Evolutionary conservation across 2,888 invertebrate species (phyloP).

Genomic region (Drosophila pseudotalamancana): DNA sequence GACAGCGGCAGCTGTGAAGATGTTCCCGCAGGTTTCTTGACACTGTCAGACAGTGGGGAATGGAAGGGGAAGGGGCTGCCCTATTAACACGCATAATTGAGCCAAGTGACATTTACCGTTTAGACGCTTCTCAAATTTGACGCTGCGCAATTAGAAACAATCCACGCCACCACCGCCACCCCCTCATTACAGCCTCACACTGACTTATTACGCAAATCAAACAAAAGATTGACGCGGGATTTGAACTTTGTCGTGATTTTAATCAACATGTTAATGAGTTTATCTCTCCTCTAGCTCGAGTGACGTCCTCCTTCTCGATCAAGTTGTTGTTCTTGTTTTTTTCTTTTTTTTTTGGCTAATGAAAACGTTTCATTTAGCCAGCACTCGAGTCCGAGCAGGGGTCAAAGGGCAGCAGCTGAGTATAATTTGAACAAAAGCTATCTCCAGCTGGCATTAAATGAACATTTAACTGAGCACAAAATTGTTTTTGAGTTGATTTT

Average conservation of each 20-base stretch:
- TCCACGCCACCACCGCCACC: not conserved
- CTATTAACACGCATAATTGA: constrained; percentile 66
- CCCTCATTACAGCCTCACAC: constrained; percentile 2
- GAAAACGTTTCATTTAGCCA: constrained; percentile 19
- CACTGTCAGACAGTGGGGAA: constrained; percentile 21
- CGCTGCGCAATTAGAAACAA: constrained; percentile 68
- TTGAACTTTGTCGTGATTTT: constrained; percentile 55
- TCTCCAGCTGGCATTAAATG: not conserved
- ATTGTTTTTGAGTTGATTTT: not conserved
- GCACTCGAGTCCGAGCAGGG: not conserved
- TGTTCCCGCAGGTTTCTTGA: constrained; percentile 38
- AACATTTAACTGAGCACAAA: not conserved
- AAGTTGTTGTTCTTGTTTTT: too few species aligned
- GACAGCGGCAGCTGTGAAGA: constrained; percentile 46
- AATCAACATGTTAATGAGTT: constrained; percentile 71
- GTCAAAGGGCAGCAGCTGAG: constrained; percentile 3
- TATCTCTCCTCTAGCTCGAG: constrained; percentile 50
- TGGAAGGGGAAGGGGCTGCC: not conserved
- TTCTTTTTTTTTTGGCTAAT: too few species aligned
- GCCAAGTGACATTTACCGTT: constrained; percentile 53
- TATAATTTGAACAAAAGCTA: constrained; percentile 2
- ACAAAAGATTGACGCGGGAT: constrained; percentile 56
- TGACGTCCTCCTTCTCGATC: constrained; percentile 32
- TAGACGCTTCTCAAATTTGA: constrained; percentile 66
- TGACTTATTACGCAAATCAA: constrained; percentile 72